Evolutionary conservation across 2,888 invertebrate species (phyloP).

Genomic region (Linyphia triangularis): DNA sequence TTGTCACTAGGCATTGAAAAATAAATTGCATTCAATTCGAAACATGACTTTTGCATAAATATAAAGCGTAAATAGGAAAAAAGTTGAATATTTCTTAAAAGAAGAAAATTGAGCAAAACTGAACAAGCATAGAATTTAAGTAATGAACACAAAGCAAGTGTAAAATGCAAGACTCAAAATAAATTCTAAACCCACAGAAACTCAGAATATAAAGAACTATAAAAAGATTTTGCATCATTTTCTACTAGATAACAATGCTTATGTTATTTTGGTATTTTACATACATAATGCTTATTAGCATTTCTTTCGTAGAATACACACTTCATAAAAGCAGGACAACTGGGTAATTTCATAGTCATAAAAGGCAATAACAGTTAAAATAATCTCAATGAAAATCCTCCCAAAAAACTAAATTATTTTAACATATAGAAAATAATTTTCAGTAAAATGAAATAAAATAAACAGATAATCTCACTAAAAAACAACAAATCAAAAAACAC

Average conservation of each 20-base stretch:
- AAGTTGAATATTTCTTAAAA: not conserved
- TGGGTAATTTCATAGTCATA: not conserved
- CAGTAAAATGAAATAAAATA: not conserved
- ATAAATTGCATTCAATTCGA: no score
- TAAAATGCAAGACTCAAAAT: not conserved
- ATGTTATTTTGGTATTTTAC: not conserved
- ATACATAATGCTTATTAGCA: not conserved
- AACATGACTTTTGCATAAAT: no score
- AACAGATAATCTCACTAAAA: conserved; percentile 44
- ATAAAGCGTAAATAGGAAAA: no score
- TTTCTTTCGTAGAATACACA: not conserved
- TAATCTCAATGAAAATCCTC: not conserved
- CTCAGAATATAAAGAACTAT: not conserved
- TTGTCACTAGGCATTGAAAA: no score
- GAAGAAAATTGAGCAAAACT: not conserved
- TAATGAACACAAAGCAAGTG: not conserved
- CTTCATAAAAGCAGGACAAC: not conserved
- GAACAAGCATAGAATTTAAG: not conserved
- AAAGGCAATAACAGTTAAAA: not conserved
- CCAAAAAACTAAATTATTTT: not conserved
- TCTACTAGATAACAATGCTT: not conserved
- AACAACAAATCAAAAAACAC: conserved; percentile 9
- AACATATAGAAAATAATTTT: not conserved
- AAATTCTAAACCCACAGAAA: not conserved
- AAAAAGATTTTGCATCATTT: not conserved